These are phyloP conservation scores for Falco rusticolus DNA, from an alignment of 2,797 vertebrate species.

Conservation along the genomic window DNA sequence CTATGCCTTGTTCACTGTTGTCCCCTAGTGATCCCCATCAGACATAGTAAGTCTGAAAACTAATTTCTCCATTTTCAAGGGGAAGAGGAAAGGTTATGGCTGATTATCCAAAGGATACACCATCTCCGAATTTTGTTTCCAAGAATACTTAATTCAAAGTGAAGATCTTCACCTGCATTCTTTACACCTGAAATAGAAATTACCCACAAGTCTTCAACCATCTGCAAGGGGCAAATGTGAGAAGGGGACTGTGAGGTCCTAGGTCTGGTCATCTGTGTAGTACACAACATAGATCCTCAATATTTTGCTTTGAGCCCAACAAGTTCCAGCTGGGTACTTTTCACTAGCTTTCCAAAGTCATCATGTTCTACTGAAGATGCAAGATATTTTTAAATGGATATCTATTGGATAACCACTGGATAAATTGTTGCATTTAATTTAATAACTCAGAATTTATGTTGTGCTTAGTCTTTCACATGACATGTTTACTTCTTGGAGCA, in stretches of 20 bases:
- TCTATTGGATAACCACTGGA: background rate
- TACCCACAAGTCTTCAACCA: background rate
- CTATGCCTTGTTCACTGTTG: background rate
- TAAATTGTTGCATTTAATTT: background rate
- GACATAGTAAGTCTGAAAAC: background rate
- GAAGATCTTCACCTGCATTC: background rate
- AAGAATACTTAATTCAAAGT: background rate
- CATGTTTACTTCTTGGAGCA: background rate
- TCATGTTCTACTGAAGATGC: background rate
- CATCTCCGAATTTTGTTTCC: background rate
- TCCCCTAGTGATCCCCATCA: background rate
- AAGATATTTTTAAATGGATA: background rate
- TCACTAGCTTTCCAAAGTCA: background rate
- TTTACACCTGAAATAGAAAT: background rate
- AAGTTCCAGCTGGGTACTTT: background rate
- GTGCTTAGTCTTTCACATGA: background rate
- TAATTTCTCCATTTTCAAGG: background rate
- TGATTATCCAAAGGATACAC: background rate
- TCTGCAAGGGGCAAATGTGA: background rate
- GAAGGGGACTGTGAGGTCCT: background rate
- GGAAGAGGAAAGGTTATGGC: background rate
- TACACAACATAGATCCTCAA: background rate
- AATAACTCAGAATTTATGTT: background rate
- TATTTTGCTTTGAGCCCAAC: background rate
- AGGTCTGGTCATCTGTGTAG: background rate